These are phyloP conservation scores for Calephelis nemesis DNA, from an alignment of 1,140 invertebrate species.

Conservation along the genomic window DNA sequence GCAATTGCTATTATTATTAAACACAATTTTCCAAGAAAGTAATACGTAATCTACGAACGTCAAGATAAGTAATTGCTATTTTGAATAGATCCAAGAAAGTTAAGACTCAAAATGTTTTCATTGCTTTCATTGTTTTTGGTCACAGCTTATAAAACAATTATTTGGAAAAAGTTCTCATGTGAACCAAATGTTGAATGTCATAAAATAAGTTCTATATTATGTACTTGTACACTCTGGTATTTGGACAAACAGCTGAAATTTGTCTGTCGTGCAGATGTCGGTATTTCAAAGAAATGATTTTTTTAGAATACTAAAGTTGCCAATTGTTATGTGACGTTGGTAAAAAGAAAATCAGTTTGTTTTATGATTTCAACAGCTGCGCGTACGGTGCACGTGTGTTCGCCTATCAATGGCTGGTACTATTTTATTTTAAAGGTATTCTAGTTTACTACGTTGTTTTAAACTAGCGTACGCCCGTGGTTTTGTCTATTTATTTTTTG, in stretches of 20 bases:
- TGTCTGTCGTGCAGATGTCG: conserved; percentile 69
- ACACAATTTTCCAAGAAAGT: too few species aligned
- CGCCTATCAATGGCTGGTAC: conserved; percentile 7
- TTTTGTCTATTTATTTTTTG: too few species aligned
- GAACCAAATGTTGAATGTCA: conserved; percentile 16
- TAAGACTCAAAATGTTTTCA: background rate
- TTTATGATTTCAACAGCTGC: conserved; percentile 12
- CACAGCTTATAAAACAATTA: background rate
- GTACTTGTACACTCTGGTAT: conserved; percentile 48
- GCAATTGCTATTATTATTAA: too few species aligned
- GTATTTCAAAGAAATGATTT: conserved; percentile 36
- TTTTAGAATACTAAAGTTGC: conserved; percentile 26
- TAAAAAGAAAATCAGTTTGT: conserved; percentile 14
- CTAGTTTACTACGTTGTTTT: background rate
- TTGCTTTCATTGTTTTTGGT: background rate
- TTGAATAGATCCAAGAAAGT: background rate
- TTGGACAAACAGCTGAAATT: conserved; percentile 54
- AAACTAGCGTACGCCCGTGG: too few species aligned
- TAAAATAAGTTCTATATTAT: conserved; percentile 8
- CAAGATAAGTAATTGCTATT: too few species aligned
- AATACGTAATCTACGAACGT: too few species aligned
- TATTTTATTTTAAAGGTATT: conserved; percentile 8
- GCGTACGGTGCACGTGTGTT: conserved; percentile 2
- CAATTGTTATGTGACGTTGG: conserved; percentile 12
- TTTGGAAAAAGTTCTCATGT: conserved; percentile 26